These are phyloP conservation scores for Oceanodroma tethys DNA, from an alignment of 2,113 vertebrate genomes.

Conservation along the genomic window DNA sequence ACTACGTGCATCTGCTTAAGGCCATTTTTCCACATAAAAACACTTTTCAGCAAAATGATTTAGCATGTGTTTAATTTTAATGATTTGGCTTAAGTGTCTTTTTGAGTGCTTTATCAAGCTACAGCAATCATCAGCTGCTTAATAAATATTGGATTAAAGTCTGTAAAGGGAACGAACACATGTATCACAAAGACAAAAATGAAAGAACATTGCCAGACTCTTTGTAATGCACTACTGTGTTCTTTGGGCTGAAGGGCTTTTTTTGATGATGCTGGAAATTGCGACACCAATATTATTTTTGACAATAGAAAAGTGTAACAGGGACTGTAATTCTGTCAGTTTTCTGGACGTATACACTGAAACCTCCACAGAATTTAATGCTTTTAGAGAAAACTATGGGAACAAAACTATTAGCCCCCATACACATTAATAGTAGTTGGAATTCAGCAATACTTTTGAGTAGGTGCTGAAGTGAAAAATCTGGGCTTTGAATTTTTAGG, in stretches of 20 bases:
- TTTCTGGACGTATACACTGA: neutral
- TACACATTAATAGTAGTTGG: neutral
- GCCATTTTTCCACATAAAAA: neutral
- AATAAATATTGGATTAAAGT: conserved; percentile 61
- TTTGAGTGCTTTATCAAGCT: conserved; percentile 41
- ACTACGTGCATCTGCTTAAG: neutral
- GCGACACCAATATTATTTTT: neutral
- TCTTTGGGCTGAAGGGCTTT: neutral
- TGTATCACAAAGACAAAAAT: neutral
- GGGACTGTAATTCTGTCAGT: neutral
- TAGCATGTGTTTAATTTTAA: conserved; percentile 28
- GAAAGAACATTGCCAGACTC: neutral
- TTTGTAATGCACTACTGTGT: neutral
- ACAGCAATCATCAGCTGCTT: conserved; percentile 48
- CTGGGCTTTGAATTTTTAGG: neutral
- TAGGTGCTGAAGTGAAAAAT: neutral
- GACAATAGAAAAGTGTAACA: neutral
- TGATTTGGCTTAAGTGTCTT: conserved; percentile 27
- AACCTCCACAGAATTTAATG: neutral
- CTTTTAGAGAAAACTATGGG: neutral
- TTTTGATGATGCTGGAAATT: neutral
- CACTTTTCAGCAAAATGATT: neutral
- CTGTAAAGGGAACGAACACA: neutral
- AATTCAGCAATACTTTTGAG: neutral
- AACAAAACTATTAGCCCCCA: neutral